A percentile compares a stretch with the other conserved stretches of the same genome.
phyloP scores from a whole-genome alignment of 2,113 vertebrate species.

The Bambusicola thoracicus region DNA sequence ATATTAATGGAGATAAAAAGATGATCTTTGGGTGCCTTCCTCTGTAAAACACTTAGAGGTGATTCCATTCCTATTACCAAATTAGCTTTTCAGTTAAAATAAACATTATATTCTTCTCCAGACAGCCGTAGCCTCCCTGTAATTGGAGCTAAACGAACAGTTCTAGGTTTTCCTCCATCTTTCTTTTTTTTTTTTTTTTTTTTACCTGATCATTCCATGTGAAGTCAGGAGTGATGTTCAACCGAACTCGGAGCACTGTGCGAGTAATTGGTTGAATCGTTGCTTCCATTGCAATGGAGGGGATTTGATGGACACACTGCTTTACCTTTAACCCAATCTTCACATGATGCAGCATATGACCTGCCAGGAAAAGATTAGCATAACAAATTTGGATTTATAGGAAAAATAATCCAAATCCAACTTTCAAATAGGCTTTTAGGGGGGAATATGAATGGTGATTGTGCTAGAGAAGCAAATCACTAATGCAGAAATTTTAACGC shows the following conservation, averaged over 20 bases:
- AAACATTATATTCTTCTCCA: background rate
- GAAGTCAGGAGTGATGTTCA: constrained; percentile 89
- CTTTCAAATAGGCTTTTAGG: constrained; percentile 74
- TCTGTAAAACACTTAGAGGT: background rate
- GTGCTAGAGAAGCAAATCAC: background rate
- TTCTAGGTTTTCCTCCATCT: rapidly evolving
- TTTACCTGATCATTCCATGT: constrained; percentile 95
- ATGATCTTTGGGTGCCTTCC: background rate
- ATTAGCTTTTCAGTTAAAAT: background rate
- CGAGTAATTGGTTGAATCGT: constrained; percentile 96
- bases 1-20: background rate
- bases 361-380: constrained; percentile 79
- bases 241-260: constrained; percentile 92
- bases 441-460: background rate
- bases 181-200: background rate
- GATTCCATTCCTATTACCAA: background rate
- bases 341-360: constrained; percentile 98
- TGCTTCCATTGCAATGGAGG: constrained; percentile 92
- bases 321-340: constrained; percentile 95
- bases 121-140: background rate
- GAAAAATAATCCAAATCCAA: constrained; percentile 64
- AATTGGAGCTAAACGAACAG: background rate
- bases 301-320: constrained; percentile 96
- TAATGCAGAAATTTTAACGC: background rate
- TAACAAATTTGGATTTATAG: constrained; percentile 65